Evolutionary conservation across 2,888 invertebrate genomes (phyloP), one percentile per base, ranked within the genome.

Genomic region (Phorcus lineatus): DNA sequence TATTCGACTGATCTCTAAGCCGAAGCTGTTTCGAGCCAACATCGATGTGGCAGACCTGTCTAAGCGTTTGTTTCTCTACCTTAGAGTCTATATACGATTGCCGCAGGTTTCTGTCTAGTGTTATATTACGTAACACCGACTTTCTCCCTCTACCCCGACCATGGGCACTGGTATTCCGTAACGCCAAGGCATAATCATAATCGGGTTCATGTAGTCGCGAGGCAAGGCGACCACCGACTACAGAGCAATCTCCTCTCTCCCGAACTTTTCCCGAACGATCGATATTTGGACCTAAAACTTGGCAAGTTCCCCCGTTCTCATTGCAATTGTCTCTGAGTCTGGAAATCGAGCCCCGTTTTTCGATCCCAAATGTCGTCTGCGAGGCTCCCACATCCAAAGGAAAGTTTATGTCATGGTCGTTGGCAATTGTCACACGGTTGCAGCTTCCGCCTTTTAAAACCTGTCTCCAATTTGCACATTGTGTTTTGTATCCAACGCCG

Each of bases 221-320:
- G 19, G 22, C 55, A 76, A 28, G 17, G 31, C n/a, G 54, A 31
- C 54, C 11, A 55, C 76, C 55, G 76, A 76, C 9, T 53, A 24
- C 7, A 13, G 54, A 17, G 31, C 11, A 24, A 31, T 22, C 31
- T 54, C 13, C 24, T n/a, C 28, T 55, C n/a, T 24, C 28, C 55
- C 54, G 17, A 76, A 76, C 76, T 76, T 76, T 76, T 28, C 55
- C 24, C 76, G 36, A 76, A 55, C 76, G 76, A 76, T 76, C 76
- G 53, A 36, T 76, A 53, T 55, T 76, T 40, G 53, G 31, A 22
- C 16, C 54, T 11, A 76, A 76, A 76, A 76, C 76, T 76, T 76
- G 76, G 76, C 76, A 76, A 76, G 55, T 54, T 76, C 54, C 55
- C 31, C 54, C 28, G 55, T 55, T 55, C 36, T 76, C 55, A 31